A percentile compares a stretch with the other conserved stretches of the same genome.
Evolutionary conservation across 1,140 invertebrate species (phyloP).

Genomic region (Drosophila elegans): DNA sequence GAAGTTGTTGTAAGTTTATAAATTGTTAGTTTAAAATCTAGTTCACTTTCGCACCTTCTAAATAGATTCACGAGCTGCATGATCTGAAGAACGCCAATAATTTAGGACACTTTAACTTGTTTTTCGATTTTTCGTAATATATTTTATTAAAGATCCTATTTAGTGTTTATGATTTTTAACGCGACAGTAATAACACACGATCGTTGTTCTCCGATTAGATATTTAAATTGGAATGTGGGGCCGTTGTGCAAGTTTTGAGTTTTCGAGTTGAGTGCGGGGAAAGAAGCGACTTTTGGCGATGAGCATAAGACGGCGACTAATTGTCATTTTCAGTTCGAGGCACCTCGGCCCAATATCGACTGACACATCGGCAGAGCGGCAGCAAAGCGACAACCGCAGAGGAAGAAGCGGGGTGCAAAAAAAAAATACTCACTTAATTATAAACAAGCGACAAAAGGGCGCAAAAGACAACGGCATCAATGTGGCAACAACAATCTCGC

Average conservation of each 20-base stretch:
- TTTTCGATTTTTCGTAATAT: not conserved
- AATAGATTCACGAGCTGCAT: conserved; percentile 40
- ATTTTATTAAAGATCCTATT: not conserved
- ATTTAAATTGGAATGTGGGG: conserved; percentile 8
- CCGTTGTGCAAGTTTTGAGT: conserved; percentile 54
- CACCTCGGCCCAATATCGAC: conserved; percentile 72
- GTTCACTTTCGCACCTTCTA: conserved; percentile 44
- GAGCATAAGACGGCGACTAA: conserved; percentile 84
- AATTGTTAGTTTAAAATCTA: not conserved
- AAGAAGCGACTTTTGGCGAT: conserved; percentile 80
- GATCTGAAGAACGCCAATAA: conserved; percentile 21
- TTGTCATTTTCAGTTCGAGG: conserved; percentile 73
- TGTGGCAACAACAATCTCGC: conserved; percentile 49
- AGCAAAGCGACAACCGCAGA: conserved; percentile 79
- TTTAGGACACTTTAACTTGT: conserved; percentile 3
- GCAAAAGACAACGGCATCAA: conserved; percentile 72
- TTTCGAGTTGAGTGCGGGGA: conserved; percentile 41
- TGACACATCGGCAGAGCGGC: conserved; percentile 48
- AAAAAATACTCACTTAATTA: conserved; percentile 80
- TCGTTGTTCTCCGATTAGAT: conserved; percentile 14
- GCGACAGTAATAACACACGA: conserved; percentile 9
- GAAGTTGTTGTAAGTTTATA: not conserved
- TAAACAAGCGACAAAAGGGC: conserved; percentile 82
- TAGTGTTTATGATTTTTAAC: not conserved
- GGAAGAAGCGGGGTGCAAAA: conserved; percentile 48